Conservation (phyloP, 2,888 invertebrate species). For the Caenorhabditis auriculariae region DNA sequence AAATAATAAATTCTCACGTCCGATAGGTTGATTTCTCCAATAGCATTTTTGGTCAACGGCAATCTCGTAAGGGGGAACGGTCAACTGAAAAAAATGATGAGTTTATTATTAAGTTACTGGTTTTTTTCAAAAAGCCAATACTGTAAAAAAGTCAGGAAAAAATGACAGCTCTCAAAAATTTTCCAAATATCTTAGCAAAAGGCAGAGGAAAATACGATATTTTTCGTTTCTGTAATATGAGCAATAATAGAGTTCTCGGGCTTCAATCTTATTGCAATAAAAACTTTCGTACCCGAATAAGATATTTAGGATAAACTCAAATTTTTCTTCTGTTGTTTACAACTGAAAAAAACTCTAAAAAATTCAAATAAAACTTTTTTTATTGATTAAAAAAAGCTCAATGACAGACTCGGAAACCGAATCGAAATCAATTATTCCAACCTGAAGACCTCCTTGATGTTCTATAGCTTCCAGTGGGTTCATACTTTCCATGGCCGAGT, state of each 20-base stretch:
- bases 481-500: slow-evolving; percentile 58
- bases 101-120: too few relatives aligned
- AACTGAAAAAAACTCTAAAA: slow-evolving; percentile 6
- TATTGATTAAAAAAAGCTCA: slow-evolving; percentile 3
- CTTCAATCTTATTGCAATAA: too few relatives aligned
- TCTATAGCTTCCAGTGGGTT: slow-evolving; percentile 62
- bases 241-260: too few relatives aligned
- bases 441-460: slow-evolving; percentile 60
- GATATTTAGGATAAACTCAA: too few relatives aligned
- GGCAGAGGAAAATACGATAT: too few relatives aligned
- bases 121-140: background rate
- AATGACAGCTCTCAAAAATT: too few relatives aligned
- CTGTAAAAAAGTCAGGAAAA: too few relatives aligned
- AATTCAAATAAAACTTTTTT: slow-evolving; percentile 3
- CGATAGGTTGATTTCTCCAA: slow-evolving; percentile 58
- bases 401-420: background rate
- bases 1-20: too few relatives aligned
- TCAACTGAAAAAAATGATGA: slow-evolving; percentile 25
- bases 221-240: too few relatives aligned
- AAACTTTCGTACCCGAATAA: too few relatives aligned
- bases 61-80: slow-evolving; percentile 56
- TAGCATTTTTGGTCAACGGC: slow-evolving; percentile 57
- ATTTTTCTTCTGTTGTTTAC: too few relatives aligned
- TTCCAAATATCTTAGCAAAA: too few relatives aligned
- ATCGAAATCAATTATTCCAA: slow-evolving; percentile 3